These are phyloP conservation scores for Erpornis zantholeuca DNA, from an alignment of 2,113 vertebrate species.

Conservation along the genomic window DNA sequence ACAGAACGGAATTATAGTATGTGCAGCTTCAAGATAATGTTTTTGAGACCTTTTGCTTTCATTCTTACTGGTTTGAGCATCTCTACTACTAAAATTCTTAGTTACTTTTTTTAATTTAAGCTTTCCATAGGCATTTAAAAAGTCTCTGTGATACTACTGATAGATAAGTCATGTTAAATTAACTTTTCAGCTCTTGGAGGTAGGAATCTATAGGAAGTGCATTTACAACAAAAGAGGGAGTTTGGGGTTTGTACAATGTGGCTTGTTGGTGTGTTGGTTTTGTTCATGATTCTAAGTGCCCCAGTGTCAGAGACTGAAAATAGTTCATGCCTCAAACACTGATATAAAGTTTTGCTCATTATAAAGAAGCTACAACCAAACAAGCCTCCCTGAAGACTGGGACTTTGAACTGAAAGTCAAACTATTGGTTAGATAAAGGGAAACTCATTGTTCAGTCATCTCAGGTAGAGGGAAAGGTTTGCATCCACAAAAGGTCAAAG, in stretches of 20 bases:
- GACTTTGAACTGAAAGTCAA: too few species aligned
- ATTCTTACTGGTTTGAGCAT: neutral
- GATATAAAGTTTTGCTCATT: too few species aligned
- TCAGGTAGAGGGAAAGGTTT: too few species aligned
- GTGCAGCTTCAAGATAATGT: neutral
- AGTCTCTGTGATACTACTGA: neutral
- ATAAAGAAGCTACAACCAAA: too few species aligned
- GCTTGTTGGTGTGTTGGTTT: neutral
- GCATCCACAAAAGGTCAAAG: too few species aligned
- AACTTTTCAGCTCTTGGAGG: neutral
- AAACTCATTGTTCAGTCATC: too few species aligned
- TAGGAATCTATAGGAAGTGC: neutral
- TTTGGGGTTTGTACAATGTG: neutral
- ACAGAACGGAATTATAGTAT: neutral
- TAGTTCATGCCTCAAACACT: too few species aligned
- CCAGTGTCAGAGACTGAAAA: too few species aligned
- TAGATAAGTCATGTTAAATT: neutral
- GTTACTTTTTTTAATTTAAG: neutral
- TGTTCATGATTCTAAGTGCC: neutral
- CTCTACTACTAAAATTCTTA: neutral
- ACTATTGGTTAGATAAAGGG: too few species aligned
- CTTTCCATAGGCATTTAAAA: neutral
- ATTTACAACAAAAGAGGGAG: neutral
- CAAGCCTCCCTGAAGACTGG: too few species aligned
- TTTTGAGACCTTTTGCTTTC: neutral